Base-by-base conservation (phyloP, 2,113 vertebrate genomes). In the Nannospalax galili region DNA sequence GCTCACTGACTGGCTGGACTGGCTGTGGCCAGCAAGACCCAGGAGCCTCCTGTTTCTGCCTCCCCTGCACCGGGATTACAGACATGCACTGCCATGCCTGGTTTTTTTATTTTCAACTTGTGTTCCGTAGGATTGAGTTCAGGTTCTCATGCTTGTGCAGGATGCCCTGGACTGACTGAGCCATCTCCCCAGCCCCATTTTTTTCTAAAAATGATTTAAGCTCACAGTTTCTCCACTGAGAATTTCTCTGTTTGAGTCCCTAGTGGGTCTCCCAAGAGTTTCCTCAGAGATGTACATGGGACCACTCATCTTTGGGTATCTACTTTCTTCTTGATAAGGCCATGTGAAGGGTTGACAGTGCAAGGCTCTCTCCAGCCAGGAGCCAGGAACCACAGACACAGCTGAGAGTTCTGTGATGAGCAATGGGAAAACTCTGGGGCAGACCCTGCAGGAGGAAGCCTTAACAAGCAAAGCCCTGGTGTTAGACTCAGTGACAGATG, bases 401-500 rank as follows among this genome's bases (percentile, higher is more conserved):
- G 58, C 67, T 32, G 5, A 74, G 58, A 88, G 37, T 17, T 32
- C 70, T 16, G 28, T 20, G 7, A 8, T 1, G 35, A 19, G 20
- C 52, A 24, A 65, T 37, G 60, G 70, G 70, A 20, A 48, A 84
- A 65, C 69, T 37, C 1, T 9, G 11, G 67, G 52, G 37, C 20
- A 12, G 56, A 56, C 58, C 30, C 45, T 16, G 28, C 65, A 35
- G 7, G 65, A 35, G 37, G 35, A 37, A 12, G 26, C 40, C 37
- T 78, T 52, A 70, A 64, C 14, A 79, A 56, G 72, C 5, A 37
- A 37, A 40, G 52, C 10, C 14, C 93, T 92, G 48, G 67, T 88
- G 96, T 97, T 94, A 94, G 93, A 78, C 35, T 42, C 70, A 17
- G 92, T 28, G 45, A 89, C 58, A 82, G 32, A 60, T 79, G 26